Evolutionary conservation across 2,888 invertebrate species (phyloP), one percentile per base, ranked within the genome.

Genomic region (Leptarthrus brevirostris): DNA sequence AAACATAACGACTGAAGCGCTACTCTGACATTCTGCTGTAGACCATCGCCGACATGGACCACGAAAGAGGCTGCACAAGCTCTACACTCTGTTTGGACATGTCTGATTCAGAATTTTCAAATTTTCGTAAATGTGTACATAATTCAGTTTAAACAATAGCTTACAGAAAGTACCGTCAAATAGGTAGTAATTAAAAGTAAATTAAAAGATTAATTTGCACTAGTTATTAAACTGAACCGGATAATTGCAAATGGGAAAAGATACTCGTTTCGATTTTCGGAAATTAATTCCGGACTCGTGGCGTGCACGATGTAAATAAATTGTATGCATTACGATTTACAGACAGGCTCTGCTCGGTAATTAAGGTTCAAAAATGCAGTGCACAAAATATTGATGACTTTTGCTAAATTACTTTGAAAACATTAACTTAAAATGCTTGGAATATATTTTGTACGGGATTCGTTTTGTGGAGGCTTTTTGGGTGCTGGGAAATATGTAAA

Each of bases 181-280:
- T 34, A 56, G 34, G 14, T 14, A 56, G 56, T 56, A 56, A 56
- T 56, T 56, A 30, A 56, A 56, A 56, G 34, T 34, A 30, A 53
- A 56, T 56, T 56, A 56, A 56, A 56, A 56, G 34, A 30, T 56
- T 56, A 56, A 56, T 34, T 16, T 56, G 18, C 16, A 18, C 56
- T 56, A 30, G 30, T 56, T 56, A 56, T 26, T 8, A 10, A 14
- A n/a, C 5, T 30, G 6, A n/a, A 2, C 56, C 30, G 56, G 16
- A 56, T 56, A 10, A 26, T 18, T 4, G 26, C 26, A 12, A 56
- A 14, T 30, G 56, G 56, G 22, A 56, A 14, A 34, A 16, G 34
- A 56, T 56, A 30, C 34, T 16, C 56, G 5, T 30, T 30, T n/a
- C n/a, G n/a, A n/a, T n/a, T n/a, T n/a, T 18, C 24, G 53, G 53